Conservation (phyloP, 2,797 vertebrate genomes). For the Micropoecilia bifurca region DNA sequence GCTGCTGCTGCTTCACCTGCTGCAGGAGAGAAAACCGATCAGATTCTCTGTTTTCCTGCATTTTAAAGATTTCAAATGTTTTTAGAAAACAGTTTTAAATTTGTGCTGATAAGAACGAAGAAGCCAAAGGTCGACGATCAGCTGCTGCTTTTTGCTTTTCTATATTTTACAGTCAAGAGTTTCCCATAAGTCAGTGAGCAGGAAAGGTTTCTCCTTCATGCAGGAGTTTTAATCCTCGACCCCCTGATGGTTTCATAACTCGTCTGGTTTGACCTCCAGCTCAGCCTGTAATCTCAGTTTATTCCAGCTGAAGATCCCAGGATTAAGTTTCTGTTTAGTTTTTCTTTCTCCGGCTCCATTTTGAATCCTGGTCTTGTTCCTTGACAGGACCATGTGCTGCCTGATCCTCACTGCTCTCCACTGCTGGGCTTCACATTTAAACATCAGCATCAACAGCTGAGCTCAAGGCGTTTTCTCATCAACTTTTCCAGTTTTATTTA, state of each 20-base stretch:
- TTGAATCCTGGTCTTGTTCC: conserved; percentile 1
- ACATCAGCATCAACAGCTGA: neutral
- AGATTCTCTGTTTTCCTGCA: neutral
- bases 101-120: neutral
- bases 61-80: neutral
- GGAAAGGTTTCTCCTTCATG: neutral
- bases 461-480: neutral
- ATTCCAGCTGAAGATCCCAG: neutral
- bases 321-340: conserved; percentile 9
- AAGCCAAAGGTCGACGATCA: neutral
- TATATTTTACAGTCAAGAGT: neutral
- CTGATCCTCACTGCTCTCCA: neutral
- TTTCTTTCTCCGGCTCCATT: neutral
- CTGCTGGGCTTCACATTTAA: neutral
- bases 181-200: neutral
- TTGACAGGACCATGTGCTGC: conserved; percentile 5
- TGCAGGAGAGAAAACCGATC: neutral
- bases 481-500: neutral
- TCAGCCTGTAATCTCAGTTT: neutral
- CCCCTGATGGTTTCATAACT: neutral
- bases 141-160: neutral
- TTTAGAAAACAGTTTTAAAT: neutral
- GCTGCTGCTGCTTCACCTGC: neutral
- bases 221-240: neutral
- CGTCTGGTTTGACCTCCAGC: neutral